Base-by-base conservation (phyloP, 2,113 vertebrate species). In the Notarius quadriscutis region DNA sequence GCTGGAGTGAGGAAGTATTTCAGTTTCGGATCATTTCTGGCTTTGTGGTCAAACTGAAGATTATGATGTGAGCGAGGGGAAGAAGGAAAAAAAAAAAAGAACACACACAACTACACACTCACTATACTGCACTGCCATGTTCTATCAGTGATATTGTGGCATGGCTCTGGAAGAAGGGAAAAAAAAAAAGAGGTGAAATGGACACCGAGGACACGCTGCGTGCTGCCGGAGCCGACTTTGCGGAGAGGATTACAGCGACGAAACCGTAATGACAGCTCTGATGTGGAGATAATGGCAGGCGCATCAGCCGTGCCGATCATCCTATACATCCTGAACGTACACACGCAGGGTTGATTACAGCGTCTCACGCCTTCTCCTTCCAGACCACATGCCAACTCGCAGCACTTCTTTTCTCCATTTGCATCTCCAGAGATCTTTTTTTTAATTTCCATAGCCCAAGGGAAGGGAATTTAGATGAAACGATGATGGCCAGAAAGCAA, bases 221-320 rank as follows among this genome's bases (percentile, higher is more conserved):
- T 88, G 88, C 89, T 5, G 9, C 7, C 89, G 89, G 71, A 62
- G 88, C 88, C 90, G 71, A 87, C 87, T 91, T 84, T 74, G 91
- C 92, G 78, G 34, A 34, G 87, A 89, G 75, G 62, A 80, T 60
- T 51, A 86, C 89, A 89, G 87, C 86, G 88, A 88, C 90, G 71
- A 82, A 87, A 88, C 90, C 88, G 75, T 93, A 90, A 92, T 92
- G 90, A 92, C 92, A 87, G 83, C 85, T 87, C 41, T n/a, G 50
- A 89, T 85, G 74, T 25, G 18, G 80, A 85, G 80, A 89, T 85
- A 78, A 89, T 87, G 84, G 81, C 77, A 60, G 86, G 67, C 22
- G 14, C 58, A 1, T 27, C 30, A 7, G 74, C 41, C n/a, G 18
- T 57, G 72, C 65, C 58, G 81, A 84, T 87, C 72, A 7, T 63